These are phyloP conservation scores for Alces alces DNA, from an alignment of 2,113 vertebrate genomes.

Conservation along the genomic window DNA sequence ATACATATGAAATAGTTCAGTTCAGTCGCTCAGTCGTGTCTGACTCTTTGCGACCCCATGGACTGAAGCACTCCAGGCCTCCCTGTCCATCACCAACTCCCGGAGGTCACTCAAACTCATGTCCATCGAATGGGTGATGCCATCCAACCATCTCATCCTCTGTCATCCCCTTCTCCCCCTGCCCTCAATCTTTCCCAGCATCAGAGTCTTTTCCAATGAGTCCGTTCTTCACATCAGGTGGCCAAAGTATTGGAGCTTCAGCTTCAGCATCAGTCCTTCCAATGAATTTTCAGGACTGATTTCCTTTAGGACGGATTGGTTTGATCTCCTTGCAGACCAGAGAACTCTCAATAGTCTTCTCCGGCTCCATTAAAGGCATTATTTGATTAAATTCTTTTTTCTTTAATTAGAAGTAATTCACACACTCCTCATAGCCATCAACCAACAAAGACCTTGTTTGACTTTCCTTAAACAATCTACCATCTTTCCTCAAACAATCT, in stretches of 20 bases:
- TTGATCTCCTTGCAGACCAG: not conserved
- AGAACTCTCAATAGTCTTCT: not conserved
- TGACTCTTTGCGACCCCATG: not conserved
- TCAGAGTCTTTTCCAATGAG: not conserved
- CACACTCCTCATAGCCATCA: not conserved
- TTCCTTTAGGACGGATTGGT: not conserved
- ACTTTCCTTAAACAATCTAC: not conserved
- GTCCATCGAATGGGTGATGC: rapidly evolving
- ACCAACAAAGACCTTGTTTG: not conserved
- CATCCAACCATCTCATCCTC: not conserved
- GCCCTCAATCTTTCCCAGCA: not conserved
- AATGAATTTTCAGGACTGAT: not conserved
- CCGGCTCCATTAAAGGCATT: not conserved
- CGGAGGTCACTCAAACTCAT: rapidly evolving
- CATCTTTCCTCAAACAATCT: no score
- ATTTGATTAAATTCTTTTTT: not conserved
- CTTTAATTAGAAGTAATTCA: not conserved
- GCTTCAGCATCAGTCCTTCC: not conserved
- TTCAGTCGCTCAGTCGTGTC: not conserved
- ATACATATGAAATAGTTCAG: not conserved
- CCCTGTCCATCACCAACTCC: not conserved
- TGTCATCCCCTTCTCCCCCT: not conserved
- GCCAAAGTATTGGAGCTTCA: not conserved
- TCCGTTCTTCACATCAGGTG: not conserved
- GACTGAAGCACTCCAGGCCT: rapidly evolving